Conservation (phyloP, 2,113 vertebrate genomes). For the Gorsachius goisagi region DNA sequence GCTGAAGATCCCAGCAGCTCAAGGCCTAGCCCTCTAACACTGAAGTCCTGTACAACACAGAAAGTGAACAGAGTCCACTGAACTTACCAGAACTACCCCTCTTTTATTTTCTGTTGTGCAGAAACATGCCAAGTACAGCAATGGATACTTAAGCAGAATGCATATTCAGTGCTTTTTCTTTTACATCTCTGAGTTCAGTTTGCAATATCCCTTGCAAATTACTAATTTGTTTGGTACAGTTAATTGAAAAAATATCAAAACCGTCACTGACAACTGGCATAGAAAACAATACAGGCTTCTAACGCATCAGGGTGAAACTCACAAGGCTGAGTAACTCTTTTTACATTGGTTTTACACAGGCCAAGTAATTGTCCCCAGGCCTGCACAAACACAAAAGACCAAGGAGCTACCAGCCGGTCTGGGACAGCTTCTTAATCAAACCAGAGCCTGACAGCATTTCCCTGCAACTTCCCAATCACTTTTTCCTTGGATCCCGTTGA, state of each 20-base stretch:
- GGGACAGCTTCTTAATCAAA: neutral
- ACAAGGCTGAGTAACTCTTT: neutral
- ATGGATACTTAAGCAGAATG: neutral
- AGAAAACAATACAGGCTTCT: neutral
- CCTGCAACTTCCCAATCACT: neutral
- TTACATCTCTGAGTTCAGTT: neutral
- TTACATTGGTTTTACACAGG: too few relatives aligned
- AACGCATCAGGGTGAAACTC: neutral
- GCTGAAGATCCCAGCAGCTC: neutral
- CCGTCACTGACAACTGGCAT: neutral
- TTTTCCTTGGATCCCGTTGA: neutral
- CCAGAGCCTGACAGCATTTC: neutral
- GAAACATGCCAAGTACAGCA: neutral
- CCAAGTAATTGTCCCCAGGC: neutral
- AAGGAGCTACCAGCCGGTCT: neutral
- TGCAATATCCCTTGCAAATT: neutral
- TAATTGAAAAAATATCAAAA: neutral
- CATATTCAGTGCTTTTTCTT: neutral
- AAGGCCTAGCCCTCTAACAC: neutral
- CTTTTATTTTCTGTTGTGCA: neutral
- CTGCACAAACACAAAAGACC: neutral
- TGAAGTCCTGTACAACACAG: neutral
- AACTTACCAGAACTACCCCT: neutral
- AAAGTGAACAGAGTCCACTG: neutral
- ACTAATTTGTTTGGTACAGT: neutral